A percentile compares a stretch with the other conserved stretches of the same genome.
These are phyloP conservation scores for Diabrotica virgifera DNA, from an alignment of 1,140 invertebrate genomes.

Conservation along the genomic window DNA sequence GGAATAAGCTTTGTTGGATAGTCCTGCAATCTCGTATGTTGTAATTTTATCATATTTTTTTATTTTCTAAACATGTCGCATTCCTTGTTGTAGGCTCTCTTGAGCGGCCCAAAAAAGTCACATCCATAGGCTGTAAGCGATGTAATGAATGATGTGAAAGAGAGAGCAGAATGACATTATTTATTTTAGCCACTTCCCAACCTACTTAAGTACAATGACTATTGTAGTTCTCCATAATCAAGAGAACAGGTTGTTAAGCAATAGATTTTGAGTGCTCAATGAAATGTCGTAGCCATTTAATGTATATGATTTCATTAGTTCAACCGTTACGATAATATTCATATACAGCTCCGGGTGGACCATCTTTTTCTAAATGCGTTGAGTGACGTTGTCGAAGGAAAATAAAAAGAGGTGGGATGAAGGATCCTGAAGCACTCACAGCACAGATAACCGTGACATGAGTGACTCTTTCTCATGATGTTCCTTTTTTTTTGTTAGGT, in stretches of 20 bases:
- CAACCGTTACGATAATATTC: not conserved
- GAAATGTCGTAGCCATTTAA: conserved; percentile 37
- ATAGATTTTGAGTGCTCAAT: conserved; percentile 36
- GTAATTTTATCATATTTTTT: no score
- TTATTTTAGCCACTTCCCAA: not conserved
- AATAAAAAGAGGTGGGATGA: not conserved
- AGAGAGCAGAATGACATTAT: not conserved
- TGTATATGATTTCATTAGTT: conserved; percentile 31
- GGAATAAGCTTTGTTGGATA: no score
- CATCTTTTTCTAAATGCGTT: conserved; percentile 21
- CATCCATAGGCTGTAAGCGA: not conserved
- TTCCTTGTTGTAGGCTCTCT: no score
- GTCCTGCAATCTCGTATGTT: no score
- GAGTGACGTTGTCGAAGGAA: not conserved
- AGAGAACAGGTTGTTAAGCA: conserved; percentile 40
- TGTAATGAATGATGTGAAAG: not conserved
- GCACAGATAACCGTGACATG: not conserved
- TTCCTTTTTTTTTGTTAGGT: no score
- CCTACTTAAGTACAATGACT: not conserved
- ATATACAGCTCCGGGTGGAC: conserved; percentile 25
- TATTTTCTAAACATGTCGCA: no score
- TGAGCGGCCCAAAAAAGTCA: not conserved
- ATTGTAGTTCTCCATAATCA: no score
- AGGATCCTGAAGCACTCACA: not conserved
- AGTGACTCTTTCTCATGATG: conserved; percentile 40